phyloP scores from a whole-genome alignment of 2,113 vertebrate species.

The Hippocampus comes region DNA sequence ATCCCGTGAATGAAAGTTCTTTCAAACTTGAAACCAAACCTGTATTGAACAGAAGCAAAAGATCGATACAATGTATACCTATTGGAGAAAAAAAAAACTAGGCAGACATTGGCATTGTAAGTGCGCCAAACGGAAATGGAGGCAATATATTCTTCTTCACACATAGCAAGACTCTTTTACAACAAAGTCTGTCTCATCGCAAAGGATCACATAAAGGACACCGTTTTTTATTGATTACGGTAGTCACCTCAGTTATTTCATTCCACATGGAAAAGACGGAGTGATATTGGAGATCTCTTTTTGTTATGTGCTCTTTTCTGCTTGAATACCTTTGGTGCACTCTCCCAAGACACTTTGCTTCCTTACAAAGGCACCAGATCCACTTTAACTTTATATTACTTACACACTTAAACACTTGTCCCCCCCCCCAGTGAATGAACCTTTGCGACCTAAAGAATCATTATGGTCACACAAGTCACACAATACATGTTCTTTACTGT shows the following conservation, averaged over 20 bases:
- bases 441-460: constrained; percentile 33
- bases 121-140: constrained; percentile 23
- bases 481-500: constrained; percentile 17
- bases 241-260: constrained; percentile 12
- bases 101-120: constrained; percentile 12
- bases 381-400: constrained; percentile 6
- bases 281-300: background rate
- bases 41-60: constrained; percentile 9
- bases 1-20: no score
- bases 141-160: constrained; percentile 28
- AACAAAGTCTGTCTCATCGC: constrained; percentile 9
- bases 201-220: constrained; percentile 13
- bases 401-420: constrained; percentile 19
- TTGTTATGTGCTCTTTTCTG: background rate
- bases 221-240: constrained; percentile 25
- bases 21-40: background rate
- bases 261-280: background rate
- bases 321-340: background rate
- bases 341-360: constrained; percentile 33
- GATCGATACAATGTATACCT: constrained; percentile 27
- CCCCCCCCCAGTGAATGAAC: constrained; percentile 30
- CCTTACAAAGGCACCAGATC: constrained; percentile 19
- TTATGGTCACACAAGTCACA: constrained; percentile 41
- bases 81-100: constrained; percentile 35
- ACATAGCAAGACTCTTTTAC: constrained; percentile 22